phyloP scores from a whole-genome alignment of 1,140 invertebrate genomes.

The Scaptomyza graminum region DNA sequence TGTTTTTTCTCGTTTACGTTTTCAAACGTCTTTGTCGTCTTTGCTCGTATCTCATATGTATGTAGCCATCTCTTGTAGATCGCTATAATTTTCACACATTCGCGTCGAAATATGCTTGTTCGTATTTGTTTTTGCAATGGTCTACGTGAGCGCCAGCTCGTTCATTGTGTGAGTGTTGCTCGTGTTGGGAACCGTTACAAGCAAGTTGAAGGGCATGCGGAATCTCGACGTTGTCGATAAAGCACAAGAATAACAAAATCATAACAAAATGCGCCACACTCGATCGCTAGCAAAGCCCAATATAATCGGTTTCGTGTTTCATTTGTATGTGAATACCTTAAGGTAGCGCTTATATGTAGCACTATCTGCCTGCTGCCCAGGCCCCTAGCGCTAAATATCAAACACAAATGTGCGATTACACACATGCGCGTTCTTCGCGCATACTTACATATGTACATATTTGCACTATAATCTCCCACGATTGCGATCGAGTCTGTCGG shows the following conservation, averaged over 20 bases:
- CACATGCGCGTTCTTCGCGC: background rate
- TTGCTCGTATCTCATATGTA: constrained; percentile 1
- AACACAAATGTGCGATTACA: constrained; percentile 1
- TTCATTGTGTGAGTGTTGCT: constrained; percentile 55
- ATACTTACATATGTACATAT: too few species aligned
- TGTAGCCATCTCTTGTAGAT: constrained; percentile 32
- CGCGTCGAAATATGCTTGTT: constrained; percentile 25
- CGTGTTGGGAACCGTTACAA: constrained; percentile 40
- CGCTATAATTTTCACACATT: constrained; percentile 38
- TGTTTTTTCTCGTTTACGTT: constrained; percentile 30
- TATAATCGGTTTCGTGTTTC: constrained; percentile 25
- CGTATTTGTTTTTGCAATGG: constrained; percentile 44
- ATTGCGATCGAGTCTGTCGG: constrained; percentile 27
- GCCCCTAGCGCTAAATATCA: constrained; percentile 17
- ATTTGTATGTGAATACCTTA: constrained; percentile 11
- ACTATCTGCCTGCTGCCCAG: constrained; percentile 29
- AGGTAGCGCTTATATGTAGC: constrained; percentile 41
- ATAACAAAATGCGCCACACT: constrained; percentile 3
- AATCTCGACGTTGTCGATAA: constrained; percentile 10
- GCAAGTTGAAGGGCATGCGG: constrained; percentile 64
- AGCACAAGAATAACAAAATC: background rate
- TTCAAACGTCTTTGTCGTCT: constrained; percentile 16
- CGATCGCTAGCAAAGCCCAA: constrained; percentile 1
- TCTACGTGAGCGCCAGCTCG: constrained; percentile 75
- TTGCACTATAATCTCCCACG: constrained; percentile 14